These are phyloP conservation scores for Platyura marginata DNA, from an alignment of 1,140 invertebrate species.

Conservation along the genomic window DNA sequence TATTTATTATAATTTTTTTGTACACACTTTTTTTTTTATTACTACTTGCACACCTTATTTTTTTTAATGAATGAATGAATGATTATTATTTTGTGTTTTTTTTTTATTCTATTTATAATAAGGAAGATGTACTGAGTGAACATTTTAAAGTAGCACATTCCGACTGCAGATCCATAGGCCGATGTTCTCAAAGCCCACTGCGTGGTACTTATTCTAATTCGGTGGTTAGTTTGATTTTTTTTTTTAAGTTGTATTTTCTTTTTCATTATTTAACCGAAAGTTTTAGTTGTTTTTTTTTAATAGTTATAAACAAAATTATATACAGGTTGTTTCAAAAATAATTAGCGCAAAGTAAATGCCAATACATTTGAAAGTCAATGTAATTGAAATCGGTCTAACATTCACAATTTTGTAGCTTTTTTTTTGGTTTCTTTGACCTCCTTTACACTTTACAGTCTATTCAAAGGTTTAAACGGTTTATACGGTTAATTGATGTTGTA, in stretches of 20 bases:
- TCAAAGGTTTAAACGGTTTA: too few relatives aligned
- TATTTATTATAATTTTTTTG: too few relatives aligned
- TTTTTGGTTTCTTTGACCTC: too few relatives aligned
- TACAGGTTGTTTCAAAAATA: too few relatives aligned
- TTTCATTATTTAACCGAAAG: neutral
- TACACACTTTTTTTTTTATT: neutral
- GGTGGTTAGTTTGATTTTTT: constrained; percentile 7
- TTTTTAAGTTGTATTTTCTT: neutral
- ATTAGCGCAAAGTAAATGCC: too few relatives aligned
- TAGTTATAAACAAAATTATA: neutral
- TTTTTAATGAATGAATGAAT: neutral
- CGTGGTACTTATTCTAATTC: constrained; percentile 6
- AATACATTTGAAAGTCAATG: too few relatives aligned
- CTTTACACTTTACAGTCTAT: too few relatives aligned
- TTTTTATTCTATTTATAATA: neutral
- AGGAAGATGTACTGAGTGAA: neutral
- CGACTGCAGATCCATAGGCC: constrained; percentile 2
- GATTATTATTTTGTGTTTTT: neutral
- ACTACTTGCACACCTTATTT: neutral
- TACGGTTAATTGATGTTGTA: too few relatives aligned
- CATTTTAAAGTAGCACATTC: neutral
- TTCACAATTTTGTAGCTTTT: too few relatives aligned
- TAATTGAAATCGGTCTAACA: too few relatives aligned
- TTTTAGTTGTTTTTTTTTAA: neutral
- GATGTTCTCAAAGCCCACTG: neutral